phyloP scores from a whole-genome alignment of 2,888 invertebrate genomes.

The Slavum lentiscoides region DNA sequence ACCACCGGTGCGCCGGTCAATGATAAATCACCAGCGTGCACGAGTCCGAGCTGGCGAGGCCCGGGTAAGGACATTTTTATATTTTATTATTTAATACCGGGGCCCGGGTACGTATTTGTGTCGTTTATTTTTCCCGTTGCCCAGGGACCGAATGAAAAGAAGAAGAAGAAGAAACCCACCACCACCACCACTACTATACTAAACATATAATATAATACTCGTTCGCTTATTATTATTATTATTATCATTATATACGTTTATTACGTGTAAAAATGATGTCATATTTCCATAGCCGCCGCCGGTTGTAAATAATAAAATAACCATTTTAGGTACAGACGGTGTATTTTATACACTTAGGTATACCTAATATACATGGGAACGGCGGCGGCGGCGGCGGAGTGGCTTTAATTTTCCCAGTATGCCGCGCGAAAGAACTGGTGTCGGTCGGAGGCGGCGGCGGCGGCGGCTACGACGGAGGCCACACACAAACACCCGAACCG shows the following conservation, averaged over 20 bases:
- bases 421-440: slow-evolving; percentile 47
- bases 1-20: slow-evolving; percentile 32
- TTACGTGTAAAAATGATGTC: slow-evolving; percentile 52
- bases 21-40: slow-evolving; percentile 49
- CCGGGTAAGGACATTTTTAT: slow-evolving; percentile 1
- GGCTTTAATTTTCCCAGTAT: slow-evolving; percentile 48
- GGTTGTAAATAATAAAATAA: slow-evolving; percentile 53
- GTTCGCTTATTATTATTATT: neutral
- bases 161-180: neutral
- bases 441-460: slow-evolving; percentile 11
- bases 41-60: neutral
- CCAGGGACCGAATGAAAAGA: slow-evolving; percentile 35
- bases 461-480: slow-evolving; percentile 21
- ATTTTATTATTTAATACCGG: slow-evolving; percentile 25
- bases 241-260: slow-evolving; percentile 3
- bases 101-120: neutral
- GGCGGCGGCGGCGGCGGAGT: neutral
- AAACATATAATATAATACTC: slow-evolving; percentile 1
- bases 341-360: neutral
- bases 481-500: slow-evolving; percentile 51
- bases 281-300: slow-evolving; percentile 25
- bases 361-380: too few relatives aligned
- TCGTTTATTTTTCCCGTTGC: neutral
- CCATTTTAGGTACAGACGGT: slow-evolving; percentile 4
- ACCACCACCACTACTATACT: neutral